A percentile compares a stretch with the other conserved stretches of the same genome.
These are phyloP conservation scores for Aphis gossypii DNA, from an alignment of 1,140 invertebrate species.

Conservation along the genomic window DNA sequence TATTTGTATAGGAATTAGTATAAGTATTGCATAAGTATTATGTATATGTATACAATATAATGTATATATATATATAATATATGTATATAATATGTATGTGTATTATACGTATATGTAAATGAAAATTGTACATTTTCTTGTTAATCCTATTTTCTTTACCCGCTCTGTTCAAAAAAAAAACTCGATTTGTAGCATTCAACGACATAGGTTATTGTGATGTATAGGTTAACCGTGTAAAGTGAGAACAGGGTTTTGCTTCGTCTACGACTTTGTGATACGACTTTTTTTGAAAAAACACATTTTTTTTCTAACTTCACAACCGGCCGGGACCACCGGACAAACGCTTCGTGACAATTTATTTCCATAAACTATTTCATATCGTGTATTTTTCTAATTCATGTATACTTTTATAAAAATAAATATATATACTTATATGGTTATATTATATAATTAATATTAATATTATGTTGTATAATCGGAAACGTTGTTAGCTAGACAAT, in stretches of 20 bases:
- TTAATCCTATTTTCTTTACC: slow-evolving; percentile 9
- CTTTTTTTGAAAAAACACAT: slow-evolving; percentile 36
- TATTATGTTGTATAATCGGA: slow-evolving; percentile 26
- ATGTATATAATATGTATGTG: background rate
- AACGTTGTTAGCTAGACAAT: slow-evolving; percentile 54
- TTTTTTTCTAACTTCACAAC: slow-evolving; percentile 36
- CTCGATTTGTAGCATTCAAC: background rate
- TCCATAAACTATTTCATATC: slow-evolving; percentile 38
- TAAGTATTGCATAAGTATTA: background rate
- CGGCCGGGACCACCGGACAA: background rate
- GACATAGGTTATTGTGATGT: background rate
- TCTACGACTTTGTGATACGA: slow-evolving; percentile 50
- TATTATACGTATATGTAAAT: background rate
- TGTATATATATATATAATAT: too few relatives aligned
- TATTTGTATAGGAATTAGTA: background rate
- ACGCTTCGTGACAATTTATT: slow-evolving; percentile 50
- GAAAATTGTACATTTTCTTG: slow-evolving; percentile 14
- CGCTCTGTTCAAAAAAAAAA: slow-evolving; percentile 24
- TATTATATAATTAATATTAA: slow-evolving; percentile 31
- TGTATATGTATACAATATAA: background rate
- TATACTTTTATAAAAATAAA: slow-evolving; percentile 38
- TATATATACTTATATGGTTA: slow-evolving; percentile 14
- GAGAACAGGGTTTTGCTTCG: slow-evolving; percentile 55
- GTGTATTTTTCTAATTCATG: slow-evolving; percentile 52
- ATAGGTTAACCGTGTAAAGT: slow-evolving; percentile 50